These are phyloP conservation scores for Phylloscopus collybita DNA, from an alignment of 2,797 vertebrate species.

Conservation along the genomic window DNA sequence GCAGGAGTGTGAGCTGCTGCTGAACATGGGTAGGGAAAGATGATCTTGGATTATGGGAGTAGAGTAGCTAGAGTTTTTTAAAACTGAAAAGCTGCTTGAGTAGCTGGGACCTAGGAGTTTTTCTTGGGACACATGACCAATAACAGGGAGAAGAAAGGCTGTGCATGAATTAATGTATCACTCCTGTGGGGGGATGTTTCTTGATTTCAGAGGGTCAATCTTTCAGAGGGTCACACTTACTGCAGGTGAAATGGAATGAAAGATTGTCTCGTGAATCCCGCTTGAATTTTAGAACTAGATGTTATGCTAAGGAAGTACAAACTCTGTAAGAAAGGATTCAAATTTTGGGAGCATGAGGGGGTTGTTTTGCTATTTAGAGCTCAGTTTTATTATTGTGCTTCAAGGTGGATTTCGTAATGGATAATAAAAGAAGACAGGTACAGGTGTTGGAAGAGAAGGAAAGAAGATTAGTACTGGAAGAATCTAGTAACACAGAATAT, in stretches of 20 bases:
- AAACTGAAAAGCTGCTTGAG: not conserved
- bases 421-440: not conserved
- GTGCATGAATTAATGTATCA: not conserved
- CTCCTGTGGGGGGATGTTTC: not conserved
- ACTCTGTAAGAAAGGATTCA: not conserved
- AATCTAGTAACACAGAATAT: not conserved
- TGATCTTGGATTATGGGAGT: not conserved
- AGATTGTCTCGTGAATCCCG: not conserved
- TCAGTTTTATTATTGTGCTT: not conserved
- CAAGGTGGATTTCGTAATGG: not conserved
- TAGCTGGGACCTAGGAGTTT: not conserved
- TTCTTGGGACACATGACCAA: not conserved
- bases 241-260: not conserved
- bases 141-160: not conserved
- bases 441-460: accelerated
- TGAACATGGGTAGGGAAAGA: not conserved
- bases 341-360: not conserved
- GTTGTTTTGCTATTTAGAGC: not conserved
- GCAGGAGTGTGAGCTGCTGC: not conserved
- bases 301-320: not conserved
- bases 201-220: not conserved
- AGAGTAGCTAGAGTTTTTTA: not conserved
- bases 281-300: not conserved
- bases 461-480: not conserved
- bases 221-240: not conserved